Percentiles rank a stretch among this genome's conserved stretches.
Evolutionary conservation across 1,140 invertebrate genomes (phyloP).

Genomic region (Drosophila melanogaster): DNA sequence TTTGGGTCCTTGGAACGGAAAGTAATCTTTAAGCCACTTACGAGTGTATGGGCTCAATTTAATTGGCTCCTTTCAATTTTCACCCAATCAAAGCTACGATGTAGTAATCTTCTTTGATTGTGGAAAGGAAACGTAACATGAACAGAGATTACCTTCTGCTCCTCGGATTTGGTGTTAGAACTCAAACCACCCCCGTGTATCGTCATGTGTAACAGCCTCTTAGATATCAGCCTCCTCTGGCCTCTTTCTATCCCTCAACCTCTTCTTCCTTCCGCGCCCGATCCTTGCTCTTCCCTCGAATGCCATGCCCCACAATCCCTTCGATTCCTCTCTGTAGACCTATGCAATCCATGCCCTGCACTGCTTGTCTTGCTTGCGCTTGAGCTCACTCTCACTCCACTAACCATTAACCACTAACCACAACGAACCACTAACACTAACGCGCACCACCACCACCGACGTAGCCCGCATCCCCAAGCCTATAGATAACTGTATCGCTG

Average conservation of each 20-base stretch:
- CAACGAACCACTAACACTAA: neutral
- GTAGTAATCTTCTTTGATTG: no score
- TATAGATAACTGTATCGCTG: neutral
- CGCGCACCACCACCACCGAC: constrained; percentile 4
- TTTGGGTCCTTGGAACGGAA: neutral
- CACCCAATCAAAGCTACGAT: no score
- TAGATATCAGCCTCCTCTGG: neutral
- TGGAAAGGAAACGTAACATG: no score
- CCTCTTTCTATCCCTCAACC: neutral
- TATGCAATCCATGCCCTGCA: neutral
- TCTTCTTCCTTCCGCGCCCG: constrained; percentile 5
- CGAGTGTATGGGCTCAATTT: no score
- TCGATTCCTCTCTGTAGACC: neutral
- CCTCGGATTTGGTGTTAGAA: neutral
- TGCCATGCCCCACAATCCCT: constrained; percentile 17
- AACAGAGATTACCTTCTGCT: neutral
- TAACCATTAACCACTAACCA: neutral
- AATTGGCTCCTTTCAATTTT: no score
- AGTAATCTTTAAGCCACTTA: neutral
- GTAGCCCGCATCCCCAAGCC: neutral
- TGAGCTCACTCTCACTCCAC: neutral
- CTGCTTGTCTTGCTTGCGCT: constrained; percentile 16
- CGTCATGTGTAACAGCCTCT: constrained; percentile 19
- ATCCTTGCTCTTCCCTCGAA: constrained; percentile 4
- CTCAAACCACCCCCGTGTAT: constrained; percentile 14